Evolutionary conservation across 2,888 invertebrate species (phyloP).

Genomic region (Norana najaformis): DNA sequence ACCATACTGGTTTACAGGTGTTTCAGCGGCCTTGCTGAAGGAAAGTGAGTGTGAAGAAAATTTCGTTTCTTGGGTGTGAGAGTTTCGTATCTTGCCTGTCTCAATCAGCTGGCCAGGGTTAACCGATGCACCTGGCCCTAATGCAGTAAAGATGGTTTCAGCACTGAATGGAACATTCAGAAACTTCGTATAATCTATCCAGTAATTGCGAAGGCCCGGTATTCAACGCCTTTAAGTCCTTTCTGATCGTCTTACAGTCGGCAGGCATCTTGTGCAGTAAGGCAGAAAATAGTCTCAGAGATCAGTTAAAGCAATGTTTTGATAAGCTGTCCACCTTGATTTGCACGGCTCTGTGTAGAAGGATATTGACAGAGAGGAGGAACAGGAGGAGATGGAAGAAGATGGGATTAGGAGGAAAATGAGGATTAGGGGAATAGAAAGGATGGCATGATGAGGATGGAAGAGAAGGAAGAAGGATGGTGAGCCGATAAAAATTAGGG

Average conservation of each 20-base stretch:
- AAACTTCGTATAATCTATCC: neutral
- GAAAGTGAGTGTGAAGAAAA: neutral
- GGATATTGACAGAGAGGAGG: neutral
- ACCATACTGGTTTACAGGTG: neutral
- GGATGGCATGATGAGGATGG: too few species aligned
- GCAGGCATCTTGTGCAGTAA: neutral
- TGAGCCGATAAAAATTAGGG: too few species aligned
- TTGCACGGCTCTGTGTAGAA: neutral
- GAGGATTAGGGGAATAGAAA: too few species aligned
- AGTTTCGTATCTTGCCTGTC: too few species aligned
- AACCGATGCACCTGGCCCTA: neutral
- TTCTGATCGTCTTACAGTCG: neutral
- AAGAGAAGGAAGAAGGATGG: too few species aligned
- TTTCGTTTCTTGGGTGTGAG: too few species aligned
- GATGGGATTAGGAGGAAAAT: neutral
- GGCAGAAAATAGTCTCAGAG: neutral
- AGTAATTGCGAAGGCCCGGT: neutral
- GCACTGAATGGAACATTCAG: neutral
- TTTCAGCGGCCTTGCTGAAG: neutral
- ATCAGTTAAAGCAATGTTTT: neutral
- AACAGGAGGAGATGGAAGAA: neutral
- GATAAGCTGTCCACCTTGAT: neutral
- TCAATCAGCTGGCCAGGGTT: neutral
- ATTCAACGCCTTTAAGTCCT: neutral
- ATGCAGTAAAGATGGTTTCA: neutral